Evolutionary conservation across 2,113 vertebrate genomes (phyloP), one percentile per base, ranked within the genome.

Genomic region (Sceloporus undulatus): DNA sequence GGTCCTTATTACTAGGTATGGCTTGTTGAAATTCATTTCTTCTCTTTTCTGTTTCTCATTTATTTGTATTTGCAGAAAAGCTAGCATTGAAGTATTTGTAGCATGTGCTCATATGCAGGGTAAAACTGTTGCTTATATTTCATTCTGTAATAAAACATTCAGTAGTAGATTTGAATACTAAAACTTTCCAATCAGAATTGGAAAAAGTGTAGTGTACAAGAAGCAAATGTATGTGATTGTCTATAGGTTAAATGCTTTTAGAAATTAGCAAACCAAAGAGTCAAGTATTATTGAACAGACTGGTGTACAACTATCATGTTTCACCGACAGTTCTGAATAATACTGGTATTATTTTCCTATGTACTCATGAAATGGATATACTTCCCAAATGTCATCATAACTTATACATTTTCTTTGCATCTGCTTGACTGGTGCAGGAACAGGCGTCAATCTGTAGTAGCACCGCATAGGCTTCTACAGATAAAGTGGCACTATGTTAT

Each of bases 1-100:
- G 78, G 98, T 99, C 96, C 98, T 99, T 95, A 99, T 99, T 97
- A 99, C 99, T 94, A 98, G 99, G 99, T 99, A 97, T 97, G 98
- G 92, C 94, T 93, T 93, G 93, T 95, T 97, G 96, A 85, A 96
- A 97, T 95, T 96, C 96, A 93, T 96, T 95, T 97, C 62, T 96
- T 96, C 87, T 95, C 65, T 94, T 91, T 92, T 93, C 77, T 94
- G 93, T 96, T 84, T 89, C 95, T 93, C 85, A 85, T 95, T 87
- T 94, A 92, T 89, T 93, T 96, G 82, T 85, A 78, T 84, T 80
- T 91, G 56, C 79, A 34, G 2, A 90, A 66, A 65, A 75, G 10
- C 40, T 86, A 82, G 73, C 85, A 88, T 56, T 92, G 68, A 93
- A 92, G 13, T 90, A 87, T 90, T 92, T 1, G 75, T 89, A 89